These are phyloP conservation scores for Trypoxylus dichotomus DNA, from an alignment of 1,140 invertebrate species.

Conservation along the genomic window DNA sequence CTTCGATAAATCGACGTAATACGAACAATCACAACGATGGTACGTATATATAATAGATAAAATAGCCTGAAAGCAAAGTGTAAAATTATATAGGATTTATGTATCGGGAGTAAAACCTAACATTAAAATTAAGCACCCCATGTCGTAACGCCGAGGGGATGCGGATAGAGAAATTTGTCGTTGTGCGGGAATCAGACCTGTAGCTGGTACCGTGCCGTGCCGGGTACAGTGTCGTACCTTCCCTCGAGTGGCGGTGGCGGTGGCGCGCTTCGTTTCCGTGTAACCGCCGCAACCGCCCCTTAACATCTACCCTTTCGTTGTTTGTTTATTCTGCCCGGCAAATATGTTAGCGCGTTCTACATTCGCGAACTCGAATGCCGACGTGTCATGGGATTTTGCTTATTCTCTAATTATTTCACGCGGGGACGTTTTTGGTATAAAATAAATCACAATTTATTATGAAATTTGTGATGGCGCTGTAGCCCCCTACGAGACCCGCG, in stretches of 20 bases:
- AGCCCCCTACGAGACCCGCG: background rate
- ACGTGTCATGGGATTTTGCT: conserved; percentile 10
- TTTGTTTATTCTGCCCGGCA: conserved; percentile 14
- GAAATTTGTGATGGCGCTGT: background rate
- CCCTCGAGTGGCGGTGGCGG: background rate
- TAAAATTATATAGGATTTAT: conserved; percentile 26
- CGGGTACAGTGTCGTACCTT: conserved; percentile 1
- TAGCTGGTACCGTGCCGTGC: conserved; percentile 2
- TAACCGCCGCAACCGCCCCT: conserved; percentile 14
- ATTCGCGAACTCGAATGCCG: background rate
- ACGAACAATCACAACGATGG: background rate
- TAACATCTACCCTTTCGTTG: conserved; percentile 22
- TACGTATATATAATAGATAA: background rate
- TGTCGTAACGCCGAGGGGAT: conserved; percentile 18
- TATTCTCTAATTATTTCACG: conserved; percentile 12
- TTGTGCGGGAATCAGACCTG: conserved; percentile 19
- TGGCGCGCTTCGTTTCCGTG: background rate
- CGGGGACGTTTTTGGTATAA: conserved; percentile 12
- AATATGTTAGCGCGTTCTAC: conserved; percentile 5
- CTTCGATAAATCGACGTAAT: background rate
- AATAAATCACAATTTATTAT: conserved; percentile 25
- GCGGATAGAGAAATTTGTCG: conserved; percentile 23
- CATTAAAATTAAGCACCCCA: conserved; percentile 23
- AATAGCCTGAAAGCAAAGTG: background rate
- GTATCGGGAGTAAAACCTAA: conserved; percentile 20